Evolutionary conservation across 2,888 invertebrate species (phyloP).

Genomic region (Anagyrus pseudococci): DNA sequence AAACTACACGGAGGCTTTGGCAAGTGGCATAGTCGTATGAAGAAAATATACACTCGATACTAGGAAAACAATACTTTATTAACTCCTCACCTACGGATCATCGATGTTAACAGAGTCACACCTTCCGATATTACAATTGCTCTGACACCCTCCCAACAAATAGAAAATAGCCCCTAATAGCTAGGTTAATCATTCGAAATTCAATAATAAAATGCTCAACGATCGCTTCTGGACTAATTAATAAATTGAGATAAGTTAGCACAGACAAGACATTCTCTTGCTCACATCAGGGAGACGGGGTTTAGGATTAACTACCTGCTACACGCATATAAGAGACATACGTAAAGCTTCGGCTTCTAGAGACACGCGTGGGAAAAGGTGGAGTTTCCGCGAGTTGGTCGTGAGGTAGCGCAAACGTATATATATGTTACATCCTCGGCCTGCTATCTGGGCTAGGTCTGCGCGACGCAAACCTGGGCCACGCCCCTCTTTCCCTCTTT

Average conservation of each 20-base stretch:
- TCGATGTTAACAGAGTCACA: background rate
- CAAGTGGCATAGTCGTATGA: background rate
- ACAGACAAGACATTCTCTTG: no score
- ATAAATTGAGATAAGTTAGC: background rate
- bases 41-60: background rate
- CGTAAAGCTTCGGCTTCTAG: background rate
- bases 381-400: conserved; percentile 42
- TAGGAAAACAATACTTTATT: background rate
- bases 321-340: background rate
- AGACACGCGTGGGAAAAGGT: conserved; percentile 43
- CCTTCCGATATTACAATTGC: no score
- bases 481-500: conserved; percentile 53
- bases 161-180: no score
- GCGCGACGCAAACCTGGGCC: conserved; percentile 51
- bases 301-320: background rate
- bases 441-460: conserved; percentile 55
- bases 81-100: background rate
- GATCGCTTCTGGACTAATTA: no score
- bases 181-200: no score
- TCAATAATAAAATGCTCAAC: background rate
- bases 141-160: no score
- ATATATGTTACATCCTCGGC: no score
- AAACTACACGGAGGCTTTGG: conserved; percentile 10
- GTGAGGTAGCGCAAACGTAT: conserved; percentile 23
- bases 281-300: background rate